Base-by-base conservation (phyloP, 2,888 invertebrate species). In the Branchinecta sandiegonensis region DNA sequence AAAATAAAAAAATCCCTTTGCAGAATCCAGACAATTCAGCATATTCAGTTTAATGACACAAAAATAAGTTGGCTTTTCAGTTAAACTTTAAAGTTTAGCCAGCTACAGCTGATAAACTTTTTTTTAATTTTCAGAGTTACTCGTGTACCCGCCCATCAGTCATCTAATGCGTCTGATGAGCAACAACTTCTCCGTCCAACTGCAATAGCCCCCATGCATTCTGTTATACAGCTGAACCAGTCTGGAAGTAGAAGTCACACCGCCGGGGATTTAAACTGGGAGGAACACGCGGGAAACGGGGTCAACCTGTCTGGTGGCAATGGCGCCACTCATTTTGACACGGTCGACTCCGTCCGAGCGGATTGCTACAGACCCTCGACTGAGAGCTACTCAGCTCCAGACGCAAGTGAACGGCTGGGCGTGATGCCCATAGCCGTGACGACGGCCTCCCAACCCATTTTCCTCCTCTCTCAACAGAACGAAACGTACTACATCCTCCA, bases 281-380 rank as follows among this genome's bases (percentile, higher is more conserved):
- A 56, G 56, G 56, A 56, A 56, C 56, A 56, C 56, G 56, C 56
- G 56, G 56, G 56, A 56, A 56, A 56, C 56, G 56, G 56, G n/a
- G 17, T 56, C 56, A 56, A 56, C 56, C 56, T 56, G 56, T 56
- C 56, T 56, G 56, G 56, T 56, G 56, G 56, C 56, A 56, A 56
- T 56, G 56, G 56, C 56, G 17, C 17, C 56, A 56, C 56, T 56
- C 56, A 56, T 56, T 56, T 56, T 56, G 56, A 56, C 56, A 56
- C 56, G 17, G 56, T 56, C 17, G 56, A 56, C 17, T 56, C 56
- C 56, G 56, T 56, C 56, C 56, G 56, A 56, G 56, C 56, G 56
- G 56, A 56, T 56, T 14, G 56, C 56, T 56, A 56, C 56, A 56
- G 56, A 56, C 56, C 56, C 56, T 17, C 9, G 56, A 56, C 56